Conservation (phyloP, 2,113 vertebrate species). For the Gulo gulo region DNA sequence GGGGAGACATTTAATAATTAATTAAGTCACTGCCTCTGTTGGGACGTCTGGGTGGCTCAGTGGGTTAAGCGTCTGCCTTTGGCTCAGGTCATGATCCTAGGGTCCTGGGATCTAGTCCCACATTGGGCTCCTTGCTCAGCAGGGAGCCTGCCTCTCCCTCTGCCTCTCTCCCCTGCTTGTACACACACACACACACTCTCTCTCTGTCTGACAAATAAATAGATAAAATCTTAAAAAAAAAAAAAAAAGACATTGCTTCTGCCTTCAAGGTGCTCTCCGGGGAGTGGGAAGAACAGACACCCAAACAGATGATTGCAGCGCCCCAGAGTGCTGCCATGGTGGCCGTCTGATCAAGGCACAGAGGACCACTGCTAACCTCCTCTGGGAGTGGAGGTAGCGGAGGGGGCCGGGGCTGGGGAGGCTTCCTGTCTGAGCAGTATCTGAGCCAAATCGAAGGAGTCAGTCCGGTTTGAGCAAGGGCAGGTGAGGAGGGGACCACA, state of each 20-base stretch:
- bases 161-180: too few species aligned
- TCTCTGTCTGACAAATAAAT: too few species aligned
- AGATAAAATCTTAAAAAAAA: too few species aligned
- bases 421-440: neutral
- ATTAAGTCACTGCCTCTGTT: neutral
- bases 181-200: too few species aligned
- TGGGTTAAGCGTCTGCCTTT: too few species aligned
- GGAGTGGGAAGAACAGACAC: neutral
- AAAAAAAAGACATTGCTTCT: neutral
- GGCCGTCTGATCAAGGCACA: fast-evolving
- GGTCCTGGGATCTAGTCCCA: too few species aligned
- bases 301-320: fast-evolving
- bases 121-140: too few species aligned
- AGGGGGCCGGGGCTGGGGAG: neutral
- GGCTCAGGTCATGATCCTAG: too few species aligned
- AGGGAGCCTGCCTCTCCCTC: too few species aligned
- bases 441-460: neutral
- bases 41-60: too few species aligned
- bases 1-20: neutral
- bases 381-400: neutral
- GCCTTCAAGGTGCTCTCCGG: neutral
- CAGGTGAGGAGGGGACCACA: neutral
- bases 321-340: fast-evolving
- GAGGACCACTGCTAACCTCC: fast-evolving
- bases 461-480: neutral